phyloP scores from a whole-genome alignment of 1,140 invertebrate species.

The Sipha flava region DNA sequence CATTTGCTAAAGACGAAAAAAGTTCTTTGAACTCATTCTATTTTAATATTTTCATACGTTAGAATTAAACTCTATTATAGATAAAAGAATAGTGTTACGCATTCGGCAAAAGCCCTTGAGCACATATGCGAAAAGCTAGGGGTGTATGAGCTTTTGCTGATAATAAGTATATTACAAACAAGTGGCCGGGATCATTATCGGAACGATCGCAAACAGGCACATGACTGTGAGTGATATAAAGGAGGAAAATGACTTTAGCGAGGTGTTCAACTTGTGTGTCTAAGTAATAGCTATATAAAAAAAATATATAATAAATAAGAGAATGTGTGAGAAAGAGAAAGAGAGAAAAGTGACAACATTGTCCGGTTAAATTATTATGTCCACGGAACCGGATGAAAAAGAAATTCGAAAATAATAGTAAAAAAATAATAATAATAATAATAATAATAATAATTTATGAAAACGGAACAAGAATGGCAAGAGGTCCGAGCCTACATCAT shows the following conservation, averaged over 20 bases:
- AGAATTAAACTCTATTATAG: background rate
- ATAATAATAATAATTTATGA: too few relatives aligned
- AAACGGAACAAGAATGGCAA: background rate
- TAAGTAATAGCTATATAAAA: too few relatives aligned
- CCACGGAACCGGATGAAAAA: background rate
- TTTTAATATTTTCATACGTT: background rate
- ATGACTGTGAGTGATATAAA: too few relatives aligned
- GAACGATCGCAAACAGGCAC: background rate
- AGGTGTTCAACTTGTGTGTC: too few relatives aligned
- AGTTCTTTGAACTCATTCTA: background rate
- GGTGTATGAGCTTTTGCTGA: too few relatives aligned
- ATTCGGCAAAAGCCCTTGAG: too few relatives aligned
- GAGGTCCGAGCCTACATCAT: background rate
- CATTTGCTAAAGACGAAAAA: background rate
- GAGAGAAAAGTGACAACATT: background rate
- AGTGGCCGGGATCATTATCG: background rate
- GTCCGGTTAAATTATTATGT: background rate
- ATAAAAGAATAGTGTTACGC: background rate
- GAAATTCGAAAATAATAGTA: background rate
- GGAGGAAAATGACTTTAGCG: too few relatives aligned
- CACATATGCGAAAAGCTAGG: too few relatives aligned
- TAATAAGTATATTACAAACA: background rate
- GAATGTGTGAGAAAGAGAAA: background rate
- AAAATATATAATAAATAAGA: background rate
- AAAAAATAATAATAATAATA: too few relatives aligned